Conservation (phyloP, 2,113 vertebrate species). For the Oriolus oriolus region DNA sequence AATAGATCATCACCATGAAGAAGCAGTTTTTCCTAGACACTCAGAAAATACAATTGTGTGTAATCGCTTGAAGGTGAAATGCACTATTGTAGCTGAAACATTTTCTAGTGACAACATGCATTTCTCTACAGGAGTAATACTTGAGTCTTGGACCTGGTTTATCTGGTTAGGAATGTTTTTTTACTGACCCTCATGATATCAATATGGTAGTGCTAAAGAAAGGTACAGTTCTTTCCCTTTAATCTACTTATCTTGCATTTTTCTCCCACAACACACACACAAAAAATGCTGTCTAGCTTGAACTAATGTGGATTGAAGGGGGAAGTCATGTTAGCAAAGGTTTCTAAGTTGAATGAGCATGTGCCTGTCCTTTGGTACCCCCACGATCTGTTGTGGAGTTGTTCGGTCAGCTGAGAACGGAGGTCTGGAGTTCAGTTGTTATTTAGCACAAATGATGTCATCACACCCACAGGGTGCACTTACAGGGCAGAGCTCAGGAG, state of each 20-base stretch:
- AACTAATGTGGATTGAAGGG: slow-evolving; percentile 50
- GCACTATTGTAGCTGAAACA: background rate
- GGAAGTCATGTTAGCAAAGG: slow-evolving; percentile 35
- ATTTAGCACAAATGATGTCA: slow-evolving; percentile 53
- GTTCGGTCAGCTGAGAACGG: slow-evolving; percentile 40
- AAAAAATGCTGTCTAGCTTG: background rate
- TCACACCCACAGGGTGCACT: background rate
- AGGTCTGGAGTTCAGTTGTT: slow-evolving; percentile 49
- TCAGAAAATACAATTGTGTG: background rate
- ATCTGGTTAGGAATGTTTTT: background rate
- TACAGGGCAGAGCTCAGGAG: background rate
- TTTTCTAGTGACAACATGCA: background rate
- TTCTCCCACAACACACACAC: background rate
- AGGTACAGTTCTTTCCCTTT: background rate
- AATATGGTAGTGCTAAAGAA: background rate
- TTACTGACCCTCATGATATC: background rate
- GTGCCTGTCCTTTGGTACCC: slow-evolving; percentile 54
- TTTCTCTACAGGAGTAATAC: background rate
- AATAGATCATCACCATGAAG: background rate
- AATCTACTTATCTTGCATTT: background rate
- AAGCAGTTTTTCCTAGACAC: background rate
- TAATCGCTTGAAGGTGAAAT: background rate
- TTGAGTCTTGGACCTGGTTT: background rate
- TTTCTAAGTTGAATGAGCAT: slow-evolving; percentile 44
- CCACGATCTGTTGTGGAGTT: background rate